Base-by-base conservation (phyloP, 2,797 vertebrate species). In the Myiotriccus ornatus region DNA sequence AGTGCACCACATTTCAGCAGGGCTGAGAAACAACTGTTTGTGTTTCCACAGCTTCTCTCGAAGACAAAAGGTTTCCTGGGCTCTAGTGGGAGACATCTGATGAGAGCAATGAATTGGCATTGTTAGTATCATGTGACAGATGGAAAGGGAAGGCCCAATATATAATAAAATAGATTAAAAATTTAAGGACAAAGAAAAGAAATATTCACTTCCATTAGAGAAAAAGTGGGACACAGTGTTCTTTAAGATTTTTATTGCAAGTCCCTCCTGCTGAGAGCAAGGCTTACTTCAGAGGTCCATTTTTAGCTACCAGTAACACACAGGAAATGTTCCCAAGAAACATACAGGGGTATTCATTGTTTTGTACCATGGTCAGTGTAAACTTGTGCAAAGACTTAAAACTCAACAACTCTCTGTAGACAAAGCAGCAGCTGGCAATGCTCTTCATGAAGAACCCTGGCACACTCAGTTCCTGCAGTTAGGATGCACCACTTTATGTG, bases 301-400 rank as follows among this genome's bases (percentile, higher is more conserved):
- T 95, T 95, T 94, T 87, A 93, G 94, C 68, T 82, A 62, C 78
- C 55, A 94, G 46, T 82, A 95, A 49, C 78, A 86, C 60, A 90
- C 37, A 95, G 86, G 62, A 92, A 96, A 94, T 56, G 83, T 91
- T 95, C 88, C 6, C 34, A 79, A 94, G 85, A 76, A 90, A 91
- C 70, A 86, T 53, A 96, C 35, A 95, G 83, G 90, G 87, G 35
- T 64, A 80, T 44, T 81, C 93, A 91, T 93, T 97, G 95, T 95
- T 96, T 83, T 74, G 71, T 81, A 81, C 78, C 69, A 76, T 1
- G n/a, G 86, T 86, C 87, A 86, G 91, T 70, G 49, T 92, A 76
- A 97, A 94, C 88, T 95, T 95, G 78, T 52, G 74, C 69, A 94
- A 92, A 95, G 88, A 97, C 97, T 84, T 95, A 91, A 94, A 96